Base-by-base conservation (phyloP, 2,888 invertebrate species). In the Rotaria socialis region DNA sequence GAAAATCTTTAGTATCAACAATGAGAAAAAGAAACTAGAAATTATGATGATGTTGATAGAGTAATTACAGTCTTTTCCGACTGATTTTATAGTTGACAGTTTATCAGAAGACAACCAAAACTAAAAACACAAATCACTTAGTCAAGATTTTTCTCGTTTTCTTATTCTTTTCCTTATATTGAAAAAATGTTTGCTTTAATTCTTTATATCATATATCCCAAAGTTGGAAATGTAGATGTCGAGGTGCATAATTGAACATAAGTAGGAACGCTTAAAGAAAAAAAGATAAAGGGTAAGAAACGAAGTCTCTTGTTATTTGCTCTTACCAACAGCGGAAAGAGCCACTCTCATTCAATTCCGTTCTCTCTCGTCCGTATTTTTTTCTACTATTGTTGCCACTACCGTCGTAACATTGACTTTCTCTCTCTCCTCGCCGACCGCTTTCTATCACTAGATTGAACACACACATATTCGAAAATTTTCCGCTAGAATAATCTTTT, bases 261-360 rank as follows among this genome's bases (percentile, higher is more conserved):
- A 67, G 67, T 67, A 67, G 67, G 24, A 67, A 11, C 35, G 67
- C 35, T 35, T 67, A 35, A 7, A 67, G 35, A 67, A 67, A 67
- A 67, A 67, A 67, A 27, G 35, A 67, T 67, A 67, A 16, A 67
- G 67, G 16, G 11, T 35, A 35, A 35, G n/a, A n/a, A n/a, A 58
- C n/a, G 58, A 58, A 58, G 58, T 58, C 58, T 58, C n/a, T n/a
- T 58, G 24, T 58, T 58, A 67, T 67, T 67, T 67, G 67, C 67
- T 27, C 27, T 67, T 27, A 27, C 6, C 67, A 27, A 16, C 67
- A 14, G 35, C 67, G 67, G 27, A 67, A 67, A 27, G 67, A 67
- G 67, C 27, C 35, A 67, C 27, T 67, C 27, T 67, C 11, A 67
- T 67, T 67, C 67, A 67, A 67, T 67, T 67, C 27, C 67, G 67